These are phyloP conservation scores for Glyptemys insculpta DNA, from an alignment of 2,797 vertebrate species.

Conservation along the genomic window DNA sequence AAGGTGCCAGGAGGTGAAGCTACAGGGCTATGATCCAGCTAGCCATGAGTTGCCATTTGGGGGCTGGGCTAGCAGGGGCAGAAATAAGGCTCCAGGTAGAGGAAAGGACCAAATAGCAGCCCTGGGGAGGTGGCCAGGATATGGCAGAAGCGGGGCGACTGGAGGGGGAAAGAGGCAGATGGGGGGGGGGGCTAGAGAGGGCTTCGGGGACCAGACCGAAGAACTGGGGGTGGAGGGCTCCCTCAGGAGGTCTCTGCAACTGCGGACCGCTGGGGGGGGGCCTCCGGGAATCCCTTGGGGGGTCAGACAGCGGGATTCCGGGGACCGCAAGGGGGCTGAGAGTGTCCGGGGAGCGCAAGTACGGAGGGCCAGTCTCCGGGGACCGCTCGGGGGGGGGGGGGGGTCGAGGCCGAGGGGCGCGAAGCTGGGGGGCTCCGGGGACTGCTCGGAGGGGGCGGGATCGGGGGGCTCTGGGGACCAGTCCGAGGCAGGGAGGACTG, in stretches of 20 bases:
- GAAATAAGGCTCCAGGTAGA: neutral
- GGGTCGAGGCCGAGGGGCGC: too few species aligned
- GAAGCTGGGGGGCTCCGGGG: fast-evolving
- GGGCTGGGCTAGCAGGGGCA: neutral
- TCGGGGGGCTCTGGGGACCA: neutral
- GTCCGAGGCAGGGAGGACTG: too few species aligned
- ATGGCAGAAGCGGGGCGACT: neutral
- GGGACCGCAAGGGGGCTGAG: too few species aligned
- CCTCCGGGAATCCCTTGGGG: too few species aligned
- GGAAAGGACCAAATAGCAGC: neutral
- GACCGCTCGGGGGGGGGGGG: too few species aligned
- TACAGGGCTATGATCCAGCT: neutral
- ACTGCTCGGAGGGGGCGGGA: fast-evolving
- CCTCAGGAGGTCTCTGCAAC: neutral
- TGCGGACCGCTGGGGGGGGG: too few species aligned
- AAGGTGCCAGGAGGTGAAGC: neutral
- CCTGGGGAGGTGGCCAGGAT: neutral
- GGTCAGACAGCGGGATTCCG: too few species aligned
- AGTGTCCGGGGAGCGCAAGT: neutral
- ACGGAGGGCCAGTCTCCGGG: too few species aligned
- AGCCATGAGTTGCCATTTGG: neutral
- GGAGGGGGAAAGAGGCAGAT: neutral
- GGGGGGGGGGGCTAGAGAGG: neutral
- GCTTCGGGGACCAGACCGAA: neutral
- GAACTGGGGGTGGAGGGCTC: neutral